A percentile compares a stretch with the other conserved stretches of the same genome.
phyloP scores from a whole-genome alignment of 2,113 vertebrate genomes.

The Isurus oxyrinchus region DNA sequence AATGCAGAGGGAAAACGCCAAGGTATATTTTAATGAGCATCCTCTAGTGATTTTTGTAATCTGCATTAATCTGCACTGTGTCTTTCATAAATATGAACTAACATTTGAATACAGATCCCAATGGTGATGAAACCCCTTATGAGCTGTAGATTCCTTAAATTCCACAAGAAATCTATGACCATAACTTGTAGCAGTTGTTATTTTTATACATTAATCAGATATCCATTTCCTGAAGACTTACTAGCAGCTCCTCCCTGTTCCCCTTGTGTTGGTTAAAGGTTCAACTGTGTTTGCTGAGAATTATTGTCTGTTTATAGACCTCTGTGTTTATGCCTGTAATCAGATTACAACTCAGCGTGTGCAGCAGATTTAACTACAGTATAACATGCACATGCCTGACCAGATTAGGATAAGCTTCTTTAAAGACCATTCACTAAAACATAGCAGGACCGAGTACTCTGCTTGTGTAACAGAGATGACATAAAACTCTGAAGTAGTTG shows the following conservation, averaged over 20 bases:
- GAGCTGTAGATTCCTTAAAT: background rate
- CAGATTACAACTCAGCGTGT: conserved; percentile 4
- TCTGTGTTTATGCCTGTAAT: conserved; percentile 3
- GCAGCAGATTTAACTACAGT: background rate
- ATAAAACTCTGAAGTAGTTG: background rate
- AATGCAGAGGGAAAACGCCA: background rate
- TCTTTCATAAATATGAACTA: background rate
- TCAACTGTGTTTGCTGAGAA: background rate
- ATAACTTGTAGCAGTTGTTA: background rate
- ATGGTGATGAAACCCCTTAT: background rate
- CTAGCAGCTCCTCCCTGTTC: background rate
- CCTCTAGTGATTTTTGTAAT: background rate
- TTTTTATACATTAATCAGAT: background rate
- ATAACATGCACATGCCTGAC: conserved; percentile 2
- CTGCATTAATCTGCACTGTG: background rate
- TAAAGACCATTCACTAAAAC: background rate
- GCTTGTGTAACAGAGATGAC: background rate
- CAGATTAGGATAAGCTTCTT: conserved; percentile 7
- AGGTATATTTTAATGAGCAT: conserved; percentile 21
- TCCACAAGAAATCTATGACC: background rate
- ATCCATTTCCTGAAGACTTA: background rate
- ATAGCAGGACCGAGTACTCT: background rate
- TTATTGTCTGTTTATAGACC: conserved; percentile 24
- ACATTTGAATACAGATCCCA: background rate
- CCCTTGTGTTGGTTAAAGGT: background rate